phyloP scores from a whole-genome alignment of 2,888 invertebrate genomes.

The Drosophila nigricruria region DNA sequence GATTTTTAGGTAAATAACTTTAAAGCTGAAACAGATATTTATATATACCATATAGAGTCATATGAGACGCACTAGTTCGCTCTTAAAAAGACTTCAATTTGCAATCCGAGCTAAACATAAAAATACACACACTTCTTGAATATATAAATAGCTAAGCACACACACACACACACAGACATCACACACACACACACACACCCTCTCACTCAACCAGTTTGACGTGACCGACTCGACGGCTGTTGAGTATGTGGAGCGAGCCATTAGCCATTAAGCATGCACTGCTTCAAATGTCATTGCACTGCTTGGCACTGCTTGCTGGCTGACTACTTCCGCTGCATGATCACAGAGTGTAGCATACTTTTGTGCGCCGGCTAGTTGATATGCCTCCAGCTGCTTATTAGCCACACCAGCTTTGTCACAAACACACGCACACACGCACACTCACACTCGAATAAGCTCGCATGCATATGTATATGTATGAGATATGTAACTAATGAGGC shows the following conservation, averaged over 20 bases:
- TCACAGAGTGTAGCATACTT: constrained; percentile 49
- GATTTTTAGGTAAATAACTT: too few relatives aligned
- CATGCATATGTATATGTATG: constrained; percentile 28
- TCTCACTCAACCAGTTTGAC: not conserved
- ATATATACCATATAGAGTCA: not conserved
- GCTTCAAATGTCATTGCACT: constrained; percentile 43
- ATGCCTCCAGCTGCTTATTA: constrained; percentile 50
- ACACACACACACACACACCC: not conserved
- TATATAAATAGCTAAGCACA: not conserved
- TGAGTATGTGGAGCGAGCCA: not conserved
- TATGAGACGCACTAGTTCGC: not conserved
- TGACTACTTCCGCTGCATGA: constrained; percentile 41
- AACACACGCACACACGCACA: constrained; percentile 1
- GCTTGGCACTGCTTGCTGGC: constrained; percentile 35
- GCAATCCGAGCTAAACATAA: not conserved
- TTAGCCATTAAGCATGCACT: constrained; percentile 18
- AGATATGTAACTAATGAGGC: constrained; percentile 78
- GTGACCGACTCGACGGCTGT: not conserved
- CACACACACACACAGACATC: not conserved
- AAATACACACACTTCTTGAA: not conserved
- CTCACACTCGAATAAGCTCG: constrained; percentile 6
- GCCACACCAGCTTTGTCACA: constrained; percentile 28
- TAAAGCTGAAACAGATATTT: too few relatives aligned
- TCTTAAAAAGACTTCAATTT: not conserved
- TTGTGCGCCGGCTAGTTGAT: constrained; percentile 34